Conservation (phyloP, 2,888 invertebrate genomes). For the Tridacna crocea region DNA sequence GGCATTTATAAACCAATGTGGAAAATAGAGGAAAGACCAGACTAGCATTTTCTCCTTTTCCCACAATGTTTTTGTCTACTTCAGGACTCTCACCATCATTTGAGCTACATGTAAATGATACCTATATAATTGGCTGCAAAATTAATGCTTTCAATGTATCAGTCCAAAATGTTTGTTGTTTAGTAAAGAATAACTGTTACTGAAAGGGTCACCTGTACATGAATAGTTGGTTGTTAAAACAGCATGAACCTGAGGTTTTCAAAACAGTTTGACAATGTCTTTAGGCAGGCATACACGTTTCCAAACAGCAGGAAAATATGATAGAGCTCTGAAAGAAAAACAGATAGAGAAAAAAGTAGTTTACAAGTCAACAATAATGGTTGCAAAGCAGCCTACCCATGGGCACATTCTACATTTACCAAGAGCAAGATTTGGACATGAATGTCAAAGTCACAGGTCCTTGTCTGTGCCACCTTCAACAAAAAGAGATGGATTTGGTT, state of each 20-base stretch:
- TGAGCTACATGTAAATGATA: no score
- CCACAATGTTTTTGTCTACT: no score
- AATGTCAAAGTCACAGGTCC: slow-evolving; percentile 8
- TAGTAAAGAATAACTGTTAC: no score
- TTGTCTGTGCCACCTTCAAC: background rate
- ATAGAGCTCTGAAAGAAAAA: background rate
- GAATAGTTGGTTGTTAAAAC: no score
- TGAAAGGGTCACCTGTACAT: no score
- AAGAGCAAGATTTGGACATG: slow-evolving; percentile 5
- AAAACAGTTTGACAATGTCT: background rate
- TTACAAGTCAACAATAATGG: slow-evolving; percentile 6
- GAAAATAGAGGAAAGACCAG: no score
- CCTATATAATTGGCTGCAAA: no score
- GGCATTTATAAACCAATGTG: no score
- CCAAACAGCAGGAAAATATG: background rate
- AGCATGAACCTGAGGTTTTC: no score
- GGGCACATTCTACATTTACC: background rate
- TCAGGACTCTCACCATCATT: no score
- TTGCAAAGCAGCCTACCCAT: background rate
- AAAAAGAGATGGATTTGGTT: slow-evolving; percentile 8
- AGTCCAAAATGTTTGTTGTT: no score
- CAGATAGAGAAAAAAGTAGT: background rate
- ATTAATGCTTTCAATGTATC: no score
- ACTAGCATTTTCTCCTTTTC: background rate
- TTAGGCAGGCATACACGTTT: background rate